These are phyloP conservation scores for Torymus aiolomorphi DNA, from an alignment of 2,888 invertebrate genomes.

Conservation along the genomic window DNA sequence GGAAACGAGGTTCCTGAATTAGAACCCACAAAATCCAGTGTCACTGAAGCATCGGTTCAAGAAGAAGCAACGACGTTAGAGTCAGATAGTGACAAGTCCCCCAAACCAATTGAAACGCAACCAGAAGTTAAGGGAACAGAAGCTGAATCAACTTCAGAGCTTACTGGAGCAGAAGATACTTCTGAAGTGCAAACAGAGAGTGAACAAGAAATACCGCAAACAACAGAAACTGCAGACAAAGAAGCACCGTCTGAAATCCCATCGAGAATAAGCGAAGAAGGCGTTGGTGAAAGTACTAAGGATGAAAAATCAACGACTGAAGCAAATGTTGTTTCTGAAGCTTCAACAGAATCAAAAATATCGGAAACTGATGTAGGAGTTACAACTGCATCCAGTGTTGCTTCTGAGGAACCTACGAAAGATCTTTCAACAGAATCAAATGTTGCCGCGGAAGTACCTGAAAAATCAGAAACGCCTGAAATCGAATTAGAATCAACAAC, in stretches of 20 bases:
- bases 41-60: slow-evolving; percentile 46
- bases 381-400: neutral
- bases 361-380: neutral
- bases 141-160: slow-evolving; percentile 1
- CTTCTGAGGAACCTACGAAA: slow-evolving; percentile 39
- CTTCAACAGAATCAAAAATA: neutral
- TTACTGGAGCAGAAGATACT: slow-evolving; percentile 25
- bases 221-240: slow-evolving; percentile 20
- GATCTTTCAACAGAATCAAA: neutral
- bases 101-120: slow-evolving; percentile 40
- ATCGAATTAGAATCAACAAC: slow-evolving; percentile 27
- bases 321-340: slow-evolving; percentile 7
- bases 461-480: slow-evolving; percentile 46
- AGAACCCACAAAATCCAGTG: slow-evolving; percentile 47
- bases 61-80: slow-evolving; percentile 46
- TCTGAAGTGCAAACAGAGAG: slow-evolving; percentile 41
- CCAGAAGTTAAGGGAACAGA: slow-evolving; percentile 54
- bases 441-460: slow-evolving; percentile 28
- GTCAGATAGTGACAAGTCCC: slow-evolving; percentile 7
- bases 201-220: slow-evolving; percentile 27
- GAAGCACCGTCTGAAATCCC: neutral
- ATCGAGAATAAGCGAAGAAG: neutral
- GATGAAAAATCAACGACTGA: slow-evolving; percentile 54
- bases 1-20: slow-evolving; percentile 57
- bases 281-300: neutral